Evolutionary conservation across 2,797 vertebrate species (phyloP).

Genomic region (Karalla daura): DNA sequence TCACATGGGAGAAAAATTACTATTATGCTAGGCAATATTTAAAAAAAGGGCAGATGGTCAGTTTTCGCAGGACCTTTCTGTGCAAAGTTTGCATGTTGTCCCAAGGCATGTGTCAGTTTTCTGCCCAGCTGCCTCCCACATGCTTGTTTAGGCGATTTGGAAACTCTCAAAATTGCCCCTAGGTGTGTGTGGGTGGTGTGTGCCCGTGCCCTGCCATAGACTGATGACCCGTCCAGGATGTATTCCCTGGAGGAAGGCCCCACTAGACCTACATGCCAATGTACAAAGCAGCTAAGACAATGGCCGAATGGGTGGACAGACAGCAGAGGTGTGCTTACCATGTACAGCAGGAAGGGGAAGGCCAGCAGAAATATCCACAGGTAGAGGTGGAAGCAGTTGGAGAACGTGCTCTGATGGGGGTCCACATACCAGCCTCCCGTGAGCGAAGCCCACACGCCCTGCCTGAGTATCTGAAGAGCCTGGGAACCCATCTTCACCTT

Average conservation of each 20-base stretch:
- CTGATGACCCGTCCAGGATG: no score
- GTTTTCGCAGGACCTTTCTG: background rate
- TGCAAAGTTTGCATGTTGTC: no score
- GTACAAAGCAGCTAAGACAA: no score
- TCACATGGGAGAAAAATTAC: background rate
- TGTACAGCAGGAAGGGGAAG: conserved; percentile 91
- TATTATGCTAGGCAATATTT: background rate
- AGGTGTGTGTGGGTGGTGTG: no score
- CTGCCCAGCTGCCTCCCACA: no score
- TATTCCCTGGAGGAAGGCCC: no score
- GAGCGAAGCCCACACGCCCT: conserved; percentile 94
- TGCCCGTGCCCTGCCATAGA: no score
- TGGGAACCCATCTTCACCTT: conserved; percentile 89
- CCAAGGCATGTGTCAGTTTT: no score
- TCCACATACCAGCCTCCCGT: conserved; percentile 95
- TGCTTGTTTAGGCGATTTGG: no score
- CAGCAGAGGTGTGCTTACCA: conserved; percentile 82
- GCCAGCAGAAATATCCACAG: conserved; percentile 93
- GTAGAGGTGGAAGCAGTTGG: conserved; percentile 94
- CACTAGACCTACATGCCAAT: no score
- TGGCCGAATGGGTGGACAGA: no score
- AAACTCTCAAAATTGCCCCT: no score
- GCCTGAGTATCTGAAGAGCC: conserved; percentile 92
- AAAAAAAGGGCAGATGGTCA: background rate
- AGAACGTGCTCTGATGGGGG: conserved; percentile 94